These are phyloP conservation scores for Urocynchramus pylzowi DNA, from an alignment of 2,113 vertebrate species.

Conservation along the genomic window DNA sequence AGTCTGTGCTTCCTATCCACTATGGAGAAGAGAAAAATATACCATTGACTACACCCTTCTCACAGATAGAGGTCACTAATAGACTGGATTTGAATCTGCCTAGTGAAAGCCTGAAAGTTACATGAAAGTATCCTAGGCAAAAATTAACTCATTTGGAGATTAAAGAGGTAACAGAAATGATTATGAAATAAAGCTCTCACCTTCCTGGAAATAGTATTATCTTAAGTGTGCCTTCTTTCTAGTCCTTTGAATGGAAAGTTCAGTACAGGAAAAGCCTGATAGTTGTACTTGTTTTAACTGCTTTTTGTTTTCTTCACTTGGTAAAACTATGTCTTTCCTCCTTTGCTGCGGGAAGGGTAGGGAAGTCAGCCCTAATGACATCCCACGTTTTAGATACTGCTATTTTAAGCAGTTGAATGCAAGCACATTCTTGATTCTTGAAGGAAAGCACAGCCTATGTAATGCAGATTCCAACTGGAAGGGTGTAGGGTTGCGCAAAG, in stretches of 20 bases:
- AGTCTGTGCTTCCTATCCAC: not conserved
- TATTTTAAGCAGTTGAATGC: constrained; percentile 44
- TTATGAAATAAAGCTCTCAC: constrained; percentile 33
- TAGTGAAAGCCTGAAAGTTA: constrained; percentile 70
- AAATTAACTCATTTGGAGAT: constrained; percentile 66
- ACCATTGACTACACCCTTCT: constrained; percentile 64
- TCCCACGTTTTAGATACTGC: not conserved
- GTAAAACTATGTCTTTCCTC: not conserved
- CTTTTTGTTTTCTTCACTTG: constrained; percentile 5
- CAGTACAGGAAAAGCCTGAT: not conserved
- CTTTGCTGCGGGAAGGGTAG: not conserved
- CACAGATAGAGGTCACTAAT: constrained; percentile 86
- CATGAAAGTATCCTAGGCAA: constrained; percentile 67
- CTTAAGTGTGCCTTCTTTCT: constrained; percentile 26
- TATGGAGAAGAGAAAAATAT: not conserved
- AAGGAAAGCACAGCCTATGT: constrained; percentile 47
- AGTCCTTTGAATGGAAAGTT: not conserved
- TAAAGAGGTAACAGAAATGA: constrained; percentile 42
- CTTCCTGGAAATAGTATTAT: constrained; percentile 46
- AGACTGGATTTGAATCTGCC: constrained; percentile 76
- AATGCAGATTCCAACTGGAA: constrained; percentile 57
- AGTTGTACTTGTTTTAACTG: not conserved
- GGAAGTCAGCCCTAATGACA: constrained; percentile 14
- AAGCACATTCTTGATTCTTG: not conserved
- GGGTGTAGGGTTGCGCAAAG: constrained; percentile 43